Conservation (phyloP, 2,888 invertebrate species). For the Drosophila eohydei region DNA sequence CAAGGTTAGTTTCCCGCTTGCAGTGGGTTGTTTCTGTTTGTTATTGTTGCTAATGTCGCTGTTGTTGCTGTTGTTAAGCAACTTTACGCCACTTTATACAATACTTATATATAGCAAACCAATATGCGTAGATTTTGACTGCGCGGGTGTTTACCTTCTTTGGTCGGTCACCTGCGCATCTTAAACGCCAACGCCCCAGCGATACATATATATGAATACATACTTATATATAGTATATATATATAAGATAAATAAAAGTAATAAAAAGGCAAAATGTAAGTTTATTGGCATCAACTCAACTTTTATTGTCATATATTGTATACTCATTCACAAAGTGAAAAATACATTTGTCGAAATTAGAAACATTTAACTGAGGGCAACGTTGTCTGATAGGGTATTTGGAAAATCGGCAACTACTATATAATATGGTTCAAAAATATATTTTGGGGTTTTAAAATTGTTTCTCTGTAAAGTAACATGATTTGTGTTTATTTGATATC, state of each 20-base stretch:
- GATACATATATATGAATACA: neutral
- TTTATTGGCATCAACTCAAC: conserved; percentile 33
- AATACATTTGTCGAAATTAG: no score
- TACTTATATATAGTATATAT: conserved; percentile 5
- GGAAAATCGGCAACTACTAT: no score
- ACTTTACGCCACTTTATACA: conserved; percentile 52
- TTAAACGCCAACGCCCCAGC: conserved; percentile 50
- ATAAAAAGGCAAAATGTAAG: conserved; percentile 27
- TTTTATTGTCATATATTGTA: conserved; percentile 24
- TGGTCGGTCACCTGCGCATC: conserved; percentile 76
- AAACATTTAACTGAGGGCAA: no score
- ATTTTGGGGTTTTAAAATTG: no score
- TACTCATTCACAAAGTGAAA: no score
- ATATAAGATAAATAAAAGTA: neutral
- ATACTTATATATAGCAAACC: conserved; percentile 46
- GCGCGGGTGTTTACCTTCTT: conserved; percentile 74
- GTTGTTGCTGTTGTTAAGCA: conserved; percentile 37
- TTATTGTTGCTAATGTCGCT: conserved; percentile 10
- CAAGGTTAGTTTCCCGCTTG: conserved; percentile 76
- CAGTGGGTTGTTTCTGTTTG: conserved; percentile 57
- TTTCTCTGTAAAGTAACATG: no score
- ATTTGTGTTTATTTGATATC: no score
- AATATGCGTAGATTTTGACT: conserved; percentile 29
- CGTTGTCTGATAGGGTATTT: no score
- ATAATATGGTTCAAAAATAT: no score